Evolutionary conservation across 1,140 invertebrate species (phyloP).

Genomic region (Neotoxoptera formosana): DNA sequence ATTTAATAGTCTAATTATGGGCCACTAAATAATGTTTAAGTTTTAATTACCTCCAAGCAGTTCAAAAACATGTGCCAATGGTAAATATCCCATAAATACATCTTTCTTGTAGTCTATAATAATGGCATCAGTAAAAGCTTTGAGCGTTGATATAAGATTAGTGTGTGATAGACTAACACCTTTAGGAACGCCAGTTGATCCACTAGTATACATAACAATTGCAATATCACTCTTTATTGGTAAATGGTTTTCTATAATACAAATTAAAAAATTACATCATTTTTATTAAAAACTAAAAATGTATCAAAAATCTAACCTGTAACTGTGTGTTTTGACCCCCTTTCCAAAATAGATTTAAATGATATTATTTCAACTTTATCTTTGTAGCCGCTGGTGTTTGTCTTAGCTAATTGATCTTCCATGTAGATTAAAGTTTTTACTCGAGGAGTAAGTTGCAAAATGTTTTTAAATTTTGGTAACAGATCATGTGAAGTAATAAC

Average conservation of each 20-base stretch:
- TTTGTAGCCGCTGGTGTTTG: slow-evolving; percentile 74
- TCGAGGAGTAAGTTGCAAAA: slow-evolving; percentile 73
- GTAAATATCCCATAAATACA: slow-evolving; percentile 92
- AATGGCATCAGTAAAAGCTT: slow-evolving; percentile 85
- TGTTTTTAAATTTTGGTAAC: slow-evolving; percentile 85
- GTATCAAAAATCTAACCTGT: background rate
- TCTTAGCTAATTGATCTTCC: slow-evolving; percentile 81
- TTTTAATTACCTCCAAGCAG: slow-evolving; percentile 76
- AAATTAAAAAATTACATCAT: background rate
- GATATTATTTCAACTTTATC: slow-evolving; percentile 72
- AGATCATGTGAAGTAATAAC: slow-evolving; percentile 90
- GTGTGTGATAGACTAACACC: slow-evolving; percentile 86
- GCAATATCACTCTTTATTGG: slow-evolving; percentile 80
- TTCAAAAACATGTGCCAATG: slow-evolving; percentile 97
- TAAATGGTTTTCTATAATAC: slow-evolving; percentile 64
- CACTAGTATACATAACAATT: slow-evolving; percentile 96
- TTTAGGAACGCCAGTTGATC: slow-evolving; percentile 91
- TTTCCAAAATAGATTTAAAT: slow-evolving; percentile 69
- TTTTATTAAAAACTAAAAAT: background rate
- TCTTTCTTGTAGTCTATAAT: slow-evolving; percentile 74
- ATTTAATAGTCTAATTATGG: background rate
- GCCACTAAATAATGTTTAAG: background rate
- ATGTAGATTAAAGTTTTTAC: slow-evolving; percentile 87
- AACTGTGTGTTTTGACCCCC: slow-evolving; percentile 59
- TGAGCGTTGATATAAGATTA: slow-evolving; percentile 89